These are phyloP conservation scores for Urocolius indicus DNA, from an alignment of 2,113 vertebrate genomes.

Conservation along the genomic window DNA sequence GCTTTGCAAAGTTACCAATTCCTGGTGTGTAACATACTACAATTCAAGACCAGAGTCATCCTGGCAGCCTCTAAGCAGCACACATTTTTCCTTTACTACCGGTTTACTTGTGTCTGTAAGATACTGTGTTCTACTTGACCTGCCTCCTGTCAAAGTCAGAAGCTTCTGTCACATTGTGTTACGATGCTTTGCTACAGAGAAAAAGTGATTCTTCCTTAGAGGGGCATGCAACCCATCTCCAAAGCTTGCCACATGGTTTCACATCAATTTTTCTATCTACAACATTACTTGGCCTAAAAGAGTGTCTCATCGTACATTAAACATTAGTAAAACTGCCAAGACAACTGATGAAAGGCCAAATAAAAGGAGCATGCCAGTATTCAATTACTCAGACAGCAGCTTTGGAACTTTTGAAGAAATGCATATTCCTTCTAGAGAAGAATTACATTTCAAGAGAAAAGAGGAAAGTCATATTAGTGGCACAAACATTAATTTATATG, in stretches of 20 bases:
- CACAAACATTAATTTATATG: not conserved
- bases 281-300: not conserved
- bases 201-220: not conserved
- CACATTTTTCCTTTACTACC: not conserved
- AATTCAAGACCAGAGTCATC: not conserved
- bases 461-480: not conserved
- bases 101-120: conserved; percentile 8
- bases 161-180: not conserved
- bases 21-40: not conserved
- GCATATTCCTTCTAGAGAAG: not conserved
- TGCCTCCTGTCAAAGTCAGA: not conserved
- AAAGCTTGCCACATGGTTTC: not conserved
- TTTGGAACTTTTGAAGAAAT: not conserved
- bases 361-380: not conserved
- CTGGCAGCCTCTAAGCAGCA: not conserved
- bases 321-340: not conserved
- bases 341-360: not conserved
- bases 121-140: not conserved
- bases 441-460: not conserved
- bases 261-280: not conserved
- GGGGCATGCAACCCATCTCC: not conserved
- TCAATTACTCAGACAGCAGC: not conserved
- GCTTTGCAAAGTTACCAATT: not conserved
- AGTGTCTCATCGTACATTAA: not conserved
- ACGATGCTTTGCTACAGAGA: not conserved